Conservation (phyloP, 2,113 vertebrate genomes). For the Pedionomus torquatus region DNA sequence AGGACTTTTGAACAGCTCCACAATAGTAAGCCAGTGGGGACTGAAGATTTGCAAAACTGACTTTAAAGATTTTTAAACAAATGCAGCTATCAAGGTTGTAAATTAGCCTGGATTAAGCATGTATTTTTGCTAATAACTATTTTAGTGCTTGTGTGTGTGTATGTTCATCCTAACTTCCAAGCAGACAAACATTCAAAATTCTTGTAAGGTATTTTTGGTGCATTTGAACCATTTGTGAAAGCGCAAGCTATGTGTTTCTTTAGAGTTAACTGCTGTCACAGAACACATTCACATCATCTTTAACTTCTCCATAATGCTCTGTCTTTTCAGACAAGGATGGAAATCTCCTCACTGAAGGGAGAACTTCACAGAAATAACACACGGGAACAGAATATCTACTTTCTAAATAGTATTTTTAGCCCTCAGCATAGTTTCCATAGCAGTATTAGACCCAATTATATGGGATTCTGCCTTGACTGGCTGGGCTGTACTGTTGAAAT, state of each 20-base stretch:
- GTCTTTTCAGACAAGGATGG: neutral
- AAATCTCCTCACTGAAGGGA: neutral
- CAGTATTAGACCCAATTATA: neutral
- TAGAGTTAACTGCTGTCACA: neutral
- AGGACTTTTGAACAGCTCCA: slow-evolving; percentile 11
- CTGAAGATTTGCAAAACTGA: neutral
- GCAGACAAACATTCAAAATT: neutral
- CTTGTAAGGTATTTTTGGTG: neutral
- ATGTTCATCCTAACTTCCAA: neutral
- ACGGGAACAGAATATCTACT: neutral
- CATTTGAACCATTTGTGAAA: neutral
- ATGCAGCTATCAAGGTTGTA: neutral
- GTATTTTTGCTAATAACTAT: neutral
- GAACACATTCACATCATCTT: neutral
- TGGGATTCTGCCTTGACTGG: neutral
- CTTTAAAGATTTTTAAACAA: neutral
- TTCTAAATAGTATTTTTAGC: neutral
- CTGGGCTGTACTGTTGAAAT: neutral
- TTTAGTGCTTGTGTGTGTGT: neutral
- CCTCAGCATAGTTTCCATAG: neutral
- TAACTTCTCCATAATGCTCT: neutral
- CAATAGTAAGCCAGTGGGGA: neutral
- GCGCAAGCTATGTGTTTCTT: neutral
- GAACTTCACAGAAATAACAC: neutral
- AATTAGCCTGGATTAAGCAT: neutral